Evolutionary conservation across 2,888 invertebrate species (phyloP).

Genomic region (Perithous albicinctus): DNA sequence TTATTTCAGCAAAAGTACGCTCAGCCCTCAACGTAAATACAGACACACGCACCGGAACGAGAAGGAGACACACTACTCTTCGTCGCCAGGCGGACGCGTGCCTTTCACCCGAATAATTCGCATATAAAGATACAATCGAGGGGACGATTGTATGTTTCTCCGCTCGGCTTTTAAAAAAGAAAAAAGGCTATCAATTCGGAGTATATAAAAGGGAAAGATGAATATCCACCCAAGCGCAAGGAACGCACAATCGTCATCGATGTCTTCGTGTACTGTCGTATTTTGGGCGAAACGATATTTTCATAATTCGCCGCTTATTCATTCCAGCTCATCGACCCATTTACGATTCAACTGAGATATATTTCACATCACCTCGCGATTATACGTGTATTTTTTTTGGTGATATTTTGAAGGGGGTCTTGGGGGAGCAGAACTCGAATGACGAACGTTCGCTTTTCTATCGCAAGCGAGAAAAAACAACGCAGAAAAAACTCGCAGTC

Average conservation of each 20-base stretch:
- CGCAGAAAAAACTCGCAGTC: background rate
- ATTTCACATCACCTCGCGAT: slow-evolving; percentile 24
- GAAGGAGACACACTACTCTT: background rate
- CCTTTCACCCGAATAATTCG: slow-evolving; percentile 39
- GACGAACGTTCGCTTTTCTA: slow-evolving; percentile 55
- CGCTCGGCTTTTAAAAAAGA: background rate
- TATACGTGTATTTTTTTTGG: slow-evolving; percentile 33
- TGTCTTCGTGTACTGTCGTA: slow-evolving; percentile 31
- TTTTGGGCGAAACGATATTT: slow-evolving; percentile 52
- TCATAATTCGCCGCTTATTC: slow-evolving; percentile 54
- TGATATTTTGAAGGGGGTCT: background rate
- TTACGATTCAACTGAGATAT: slow-evolving; percentile 44
- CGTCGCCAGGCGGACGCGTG: slow-evolving; percentile 18
- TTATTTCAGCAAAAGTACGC: slow-evolving; percentile 29
- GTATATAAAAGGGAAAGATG: slow-evolving; percentile 21
- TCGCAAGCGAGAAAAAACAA: slow-evolving; percentile 1
- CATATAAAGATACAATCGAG: slow-evolving; percentile 24
- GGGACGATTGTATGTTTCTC: slow-evolving; percentile 5
- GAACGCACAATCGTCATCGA: slow-evolving; percentile 33
- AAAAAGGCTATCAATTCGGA: slow-evolving; percentile 38
- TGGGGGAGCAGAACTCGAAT: slow-evolving; percentile 34
- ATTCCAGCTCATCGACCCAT: slow-evolving; percentile 41
- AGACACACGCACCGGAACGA: background rate
- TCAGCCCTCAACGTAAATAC: background rate
- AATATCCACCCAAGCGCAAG: background rate